Evolutionary conservation across 2,888 invertebrate genomes (phyloP).

Genomic region (Chrysopilus asiliformis): DNA sequence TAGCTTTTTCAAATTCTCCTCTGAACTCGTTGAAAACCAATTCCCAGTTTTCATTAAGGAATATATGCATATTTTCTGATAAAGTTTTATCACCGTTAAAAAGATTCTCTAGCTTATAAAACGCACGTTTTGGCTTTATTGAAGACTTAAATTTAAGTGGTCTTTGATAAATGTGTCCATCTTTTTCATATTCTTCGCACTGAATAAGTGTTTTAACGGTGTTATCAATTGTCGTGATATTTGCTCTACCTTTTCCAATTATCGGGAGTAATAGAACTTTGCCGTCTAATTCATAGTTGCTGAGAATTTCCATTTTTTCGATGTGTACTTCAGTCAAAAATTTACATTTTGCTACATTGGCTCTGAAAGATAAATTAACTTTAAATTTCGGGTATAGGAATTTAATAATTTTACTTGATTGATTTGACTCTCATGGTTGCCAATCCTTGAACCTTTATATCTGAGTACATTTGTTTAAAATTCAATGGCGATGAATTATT

Average conservation of each 20-base stretch:
- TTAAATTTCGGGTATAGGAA: too few species aligned
- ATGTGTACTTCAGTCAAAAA: too few species aligned
- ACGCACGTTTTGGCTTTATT: conserved; percentile 46
- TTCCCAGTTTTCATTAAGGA: conserved; percentile 54
- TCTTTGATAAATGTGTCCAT: conserved; percentile 51
- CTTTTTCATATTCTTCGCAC: conserved; percentile 45
- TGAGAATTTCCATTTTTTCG: conserved; percentile 46
- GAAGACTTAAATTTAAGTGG: conserved; percentile 48
- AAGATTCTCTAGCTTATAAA: conserved; percentile 51
- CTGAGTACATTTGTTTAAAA: too few species aligned
- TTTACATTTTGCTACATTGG: too few species aligned
- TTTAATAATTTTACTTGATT: too few species aligned
- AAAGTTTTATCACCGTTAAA: conserved; percentile 48
- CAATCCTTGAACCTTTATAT: too few species aligned
- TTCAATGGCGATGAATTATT: too few species aligned
- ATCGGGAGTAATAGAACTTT: conserved; percentile 52
- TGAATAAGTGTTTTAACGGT: conserved; percentile 50
- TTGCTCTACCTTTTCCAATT: conserved; percentile 51
- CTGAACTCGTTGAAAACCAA: conserved; percentile 53
- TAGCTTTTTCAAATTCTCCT: too few species aligned
- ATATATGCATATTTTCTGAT: conserved; percentile 50
- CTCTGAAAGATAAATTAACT: too few species aligned
- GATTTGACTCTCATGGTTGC: too few species aligned
- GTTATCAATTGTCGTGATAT: too few species aligned
- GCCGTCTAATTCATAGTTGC: conserved; percentile 55